Percentiles rank a stretch among this genome's conserved stretches.
Evolutionary conservation across 2,797 vertebrate genomes (phyloP).

Genomic region (Emys orbicularis): DNA sequence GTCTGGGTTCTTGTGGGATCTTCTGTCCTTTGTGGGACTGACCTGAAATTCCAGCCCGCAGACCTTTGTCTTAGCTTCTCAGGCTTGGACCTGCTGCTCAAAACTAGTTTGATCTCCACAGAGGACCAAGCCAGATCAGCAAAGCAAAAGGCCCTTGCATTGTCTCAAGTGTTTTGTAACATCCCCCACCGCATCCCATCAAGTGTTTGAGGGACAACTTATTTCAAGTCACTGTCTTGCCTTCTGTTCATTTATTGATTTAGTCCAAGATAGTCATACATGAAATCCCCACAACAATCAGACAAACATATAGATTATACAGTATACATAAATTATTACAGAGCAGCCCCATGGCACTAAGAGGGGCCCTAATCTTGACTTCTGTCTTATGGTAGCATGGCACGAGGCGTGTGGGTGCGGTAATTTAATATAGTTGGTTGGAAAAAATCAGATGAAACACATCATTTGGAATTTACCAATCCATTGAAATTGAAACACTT

Average conservation of each 20-base stretch:
- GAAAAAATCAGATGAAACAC: no score
- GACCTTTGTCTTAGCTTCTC: neutral
- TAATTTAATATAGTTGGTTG: no score
- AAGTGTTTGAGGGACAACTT: neutral
- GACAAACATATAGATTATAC: accelerated
- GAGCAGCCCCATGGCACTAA: neutral
- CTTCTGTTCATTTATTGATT: neutral
- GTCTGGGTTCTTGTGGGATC: no score
- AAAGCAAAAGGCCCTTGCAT: neutral
- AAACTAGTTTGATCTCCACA: neutral
- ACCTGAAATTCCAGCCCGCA: no score
- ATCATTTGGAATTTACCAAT: neutral
- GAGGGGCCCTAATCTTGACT: neutral
- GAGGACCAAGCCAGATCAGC: no score
- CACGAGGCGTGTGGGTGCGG: neutral
- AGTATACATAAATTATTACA: neutral
- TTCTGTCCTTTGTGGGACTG: no score
- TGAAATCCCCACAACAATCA: no score
- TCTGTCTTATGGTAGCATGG: neutral
- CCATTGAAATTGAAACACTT: no score
- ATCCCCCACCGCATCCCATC: neutral
- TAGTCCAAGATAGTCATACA: neutral
- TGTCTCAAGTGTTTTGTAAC: neutral
- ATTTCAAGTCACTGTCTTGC: neutral
- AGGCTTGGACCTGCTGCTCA: neutral